Evolutionary conservation across 2,113 vertebrate genomes (phyloP), one percentile per base, ranked within the genome.

Genomic region (Psophia crepitans): DNA sequence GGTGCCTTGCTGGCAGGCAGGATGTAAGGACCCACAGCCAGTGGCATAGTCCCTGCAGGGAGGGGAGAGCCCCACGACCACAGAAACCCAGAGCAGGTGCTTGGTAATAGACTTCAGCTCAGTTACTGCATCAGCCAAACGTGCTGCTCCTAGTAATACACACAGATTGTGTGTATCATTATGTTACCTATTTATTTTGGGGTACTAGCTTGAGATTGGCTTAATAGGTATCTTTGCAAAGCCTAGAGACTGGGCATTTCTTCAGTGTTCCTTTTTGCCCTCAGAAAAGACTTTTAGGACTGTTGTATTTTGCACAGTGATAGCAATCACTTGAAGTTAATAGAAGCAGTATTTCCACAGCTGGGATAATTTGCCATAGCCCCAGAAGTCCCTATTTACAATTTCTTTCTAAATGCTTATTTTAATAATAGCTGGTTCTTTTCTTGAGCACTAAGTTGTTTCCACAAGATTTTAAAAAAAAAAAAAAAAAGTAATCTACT

Each of bases 1-100:
- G n/a, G 4, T 14, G 14, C 37, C n/a, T 41, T 24, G 49, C 41
- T 48, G 58, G 27, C 30, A 70, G 76, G 14, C 9, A 33, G 54
- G 26, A 57, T 64, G 37, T 11, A 22, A 15, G 8, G 37, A 58
- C 41, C 33, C 41, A 35, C 22, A 6, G 32, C 16, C 43, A 71
- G 71, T 43, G 84, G 73, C 5, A 2, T 28, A 17, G 33, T 4
- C 64, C 11, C 23, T 13, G 0, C 2, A 2, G 6, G 12, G 12
- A 39, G 6, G 3, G 19, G 12, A 33, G 66, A 41, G 9, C 22
- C 41, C 18, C 33, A 7, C 15, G 6, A 43, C 14, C 35, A 64
- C 32, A 51, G 57, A n/a, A 54, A 11, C 21, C 44, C 39, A 24
- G 30, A 30, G 14, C 5, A 71, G 14, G 26, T 15, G 8, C 39